Conservation (phyloP, 2,888 invertebrate species). For the Drosophila antonietae region DNA sequence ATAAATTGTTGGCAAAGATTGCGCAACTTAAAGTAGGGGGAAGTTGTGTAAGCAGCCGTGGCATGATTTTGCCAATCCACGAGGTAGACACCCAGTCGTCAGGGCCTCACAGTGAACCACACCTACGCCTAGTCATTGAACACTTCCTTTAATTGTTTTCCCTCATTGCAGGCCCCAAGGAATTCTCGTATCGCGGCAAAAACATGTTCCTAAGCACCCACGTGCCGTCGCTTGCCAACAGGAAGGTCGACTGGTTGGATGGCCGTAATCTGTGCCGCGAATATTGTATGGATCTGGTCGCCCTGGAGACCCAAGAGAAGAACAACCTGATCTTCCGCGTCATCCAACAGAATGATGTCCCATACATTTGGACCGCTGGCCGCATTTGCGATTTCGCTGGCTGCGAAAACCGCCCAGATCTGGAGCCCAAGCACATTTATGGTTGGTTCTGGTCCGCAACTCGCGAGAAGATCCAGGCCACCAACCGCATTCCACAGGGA, state of each 20-base stretch:
- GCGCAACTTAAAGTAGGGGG: constrained; percentile 50
- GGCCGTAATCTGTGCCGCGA: constrained; percentile 95
- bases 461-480: constrained; percentile 93
- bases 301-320: constrained; percentile 95
- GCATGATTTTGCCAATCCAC: constrained; percentile 61
- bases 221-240: constrained; percentile 90
- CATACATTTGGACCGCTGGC: constrained; percentile 97
- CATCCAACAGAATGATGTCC: constrained; percentile 94
- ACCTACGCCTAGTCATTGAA: constrained; percentile 6
- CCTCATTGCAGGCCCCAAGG: constrained; percentile 90
- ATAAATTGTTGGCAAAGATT: constrained; percentile 72
- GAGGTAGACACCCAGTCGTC: constrained; percentile 25
- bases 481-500: constrained; percentile 88
- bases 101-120: constrained; percentile 18
- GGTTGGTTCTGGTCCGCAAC: constrained; percentile 98
- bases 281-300: constrained; percentile 97
- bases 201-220: constrained; percentile 95
- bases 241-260: constrained; percentile 95
- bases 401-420: constrained; percentile 93
- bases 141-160: constrained; percentile 2
- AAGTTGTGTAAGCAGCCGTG: constrained; percentile 76
- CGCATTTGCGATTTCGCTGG: constrained; percentile 97
- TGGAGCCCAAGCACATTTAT: constrained; percentile 93
- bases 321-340: constrained; percentile 95
- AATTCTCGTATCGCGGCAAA: constrained; percentile 94